A percentile compares a stretch with the other conserved stretches of the same genome.
Conservation (phyloP, 2,113 vertebrate species). For the Podocnemis expansa region DNA sequence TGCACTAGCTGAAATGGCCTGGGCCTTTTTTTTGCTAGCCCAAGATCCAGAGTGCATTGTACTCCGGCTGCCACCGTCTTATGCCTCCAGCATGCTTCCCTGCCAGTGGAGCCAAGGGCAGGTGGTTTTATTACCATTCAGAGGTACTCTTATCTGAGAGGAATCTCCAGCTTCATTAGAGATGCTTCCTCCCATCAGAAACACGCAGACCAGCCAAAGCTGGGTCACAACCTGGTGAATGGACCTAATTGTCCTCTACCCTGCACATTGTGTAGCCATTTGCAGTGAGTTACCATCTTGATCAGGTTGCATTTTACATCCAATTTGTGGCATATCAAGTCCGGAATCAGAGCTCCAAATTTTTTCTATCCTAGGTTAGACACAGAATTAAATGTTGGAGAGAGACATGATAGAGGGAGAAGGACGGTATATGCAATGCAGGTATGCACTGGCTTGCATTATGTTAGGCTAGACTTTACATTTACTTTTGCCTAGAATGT, state of each 20-base stretch:
- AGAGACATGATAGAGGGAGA: background rate
- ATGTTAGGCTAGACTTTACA: background rate
- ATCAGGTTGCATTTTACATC: background rate
- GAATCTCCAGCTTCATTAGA: background rate
- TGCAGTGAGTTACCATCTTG: background rate
- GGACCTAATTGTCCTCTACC: background rate
- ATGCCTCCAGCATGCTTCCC: background rate
- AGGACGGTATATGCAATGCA: background rate
- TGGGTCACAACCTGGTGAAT: background rate
- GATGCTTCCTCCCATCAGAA: background rate
- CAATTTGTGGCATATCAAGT: background rate
- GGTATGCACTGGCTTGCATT: background rate
- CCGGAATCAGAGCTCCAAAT: background rate
- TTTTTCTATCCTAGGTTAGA: background rate
- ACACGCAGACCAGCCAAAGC: background rate
- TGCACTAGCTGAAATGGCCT: background rate
- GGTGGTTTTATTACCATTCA: background rate
- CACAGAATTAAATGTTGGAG: background rate
- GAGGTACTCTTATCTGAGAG: background rate
- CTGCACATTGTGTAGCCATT: background rate
- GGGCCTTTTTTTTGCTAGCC: background rate
- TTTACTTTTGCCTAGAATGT: background rate
- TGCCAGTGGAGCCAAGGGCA: background rate
- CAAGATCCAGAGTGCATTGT: background rate
- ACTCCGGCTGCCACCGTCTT: background rate